Base-by-base conservation (phyloP, 1,140 invertebrate genomes). In the Drosophila setifemur region DNA sequence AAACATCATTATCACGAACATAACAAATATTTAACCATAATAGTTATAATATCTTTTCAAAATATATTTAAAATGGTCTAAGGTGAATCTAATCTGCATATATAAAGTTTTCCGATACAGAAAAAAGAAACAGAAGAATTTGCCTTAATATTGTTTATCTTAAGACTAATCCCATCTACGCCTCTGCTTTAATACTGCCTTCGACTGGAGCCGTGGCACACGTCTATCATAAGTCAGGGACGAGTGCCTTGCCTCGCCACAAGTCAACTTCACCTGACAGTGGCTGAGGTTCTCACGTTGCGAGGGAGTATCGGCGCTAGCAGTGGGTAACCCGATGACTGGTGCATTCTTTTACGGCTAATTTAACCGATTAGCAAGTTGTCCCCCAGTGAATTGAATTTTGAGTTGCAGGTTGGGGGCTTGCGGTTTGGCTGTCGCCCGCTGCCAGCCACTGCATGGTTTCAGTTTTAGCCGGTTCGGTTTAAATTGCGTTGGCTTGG, bases 311-410 rank as follows among this genome's bases (percentile, higher is more conserved):
- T 54, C 25, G 33, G 26, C n/a, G 12, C 43, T 31, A 50, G 21
- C 31, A 50, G 37, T 35, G 52, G 26, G 81, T 86, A 85, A 85
- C 75, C 67, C 67, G 79, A 85, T 86, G 60, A 47, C 66, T 81
- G 70, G 66, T 79, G 79, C 71, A 85, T 85, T 85, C 79, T 85
- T 83, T 85, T 54, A 85, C 43, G 79, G 79, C 79, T 85, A 85
- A 85, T 85, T 85, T 85, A 86, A 86, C 81, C 79, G 79, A 85
- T 85, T 85, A 85, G 75, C 81, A 79, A 58, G 29, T 61, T 68
- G 71, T 73, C 79, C 61, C 61, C 47, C 16, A 52, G 73, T 61
- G 71, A 53, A 39, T 55, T 81, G 76, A 73, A 54, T 73, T 81
- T 74, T 63, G 47, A 23, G 45, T 37, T 50, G 55, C 11, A 33